Evolutionary conservation across 2,797 vertebrate species (phyloP).

Genomic region (Hoplostethus atlanticus): DNA sequence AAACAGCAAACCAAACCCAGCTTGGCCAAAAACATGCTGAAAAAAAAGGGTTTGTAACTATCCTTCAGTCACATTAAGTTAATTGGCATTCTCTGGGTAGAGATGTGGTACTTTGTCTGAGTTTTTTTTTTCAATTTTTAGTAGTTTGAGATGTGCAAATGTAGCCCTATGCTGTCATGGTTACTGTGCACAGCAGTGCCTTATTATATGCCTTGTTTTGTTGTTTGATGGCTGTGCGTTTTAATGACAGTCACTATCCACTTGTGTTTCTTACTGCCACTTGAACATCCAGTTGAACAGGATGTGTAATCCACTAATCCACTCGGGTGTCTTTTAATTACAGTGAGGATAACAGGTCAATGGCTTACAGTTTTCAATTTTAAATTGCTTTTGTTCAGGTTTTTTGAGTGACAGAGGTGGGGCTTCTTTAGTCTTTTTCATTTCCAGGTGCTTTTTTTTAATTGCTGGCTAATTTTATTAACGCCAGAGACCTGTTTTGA

Average conservation of each 20-base stretch:
- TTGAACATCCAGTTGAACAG: conserved; percentile 54
- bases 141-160: not conserved
- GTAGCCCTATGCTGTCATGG: conserved; percentile 23
- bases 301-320: conserved; percentile 67
- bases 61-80: not conserved
- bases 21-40: not conserved
- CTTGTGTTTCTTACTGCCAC: conserved; percentile 47
- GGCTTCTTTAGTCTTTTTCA: conserved; percentile 32
- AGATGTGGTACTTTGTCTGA: not conserved
- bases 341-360: conserved; percentile 57
- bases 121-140: not conserved
- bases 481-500: conserved; percentile 5
- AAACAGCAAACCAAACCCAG: conserved; percentile 2
- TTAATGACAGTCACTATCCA: conserved; percentile 44
- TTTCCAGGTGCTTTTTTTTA: conserved; percentile 8
- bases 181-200: conserved; percentile 10
- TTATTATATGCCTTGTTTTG: conserved; percentile 14
- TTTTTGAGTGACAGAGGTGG: not conserved
- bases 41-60: not conserved
- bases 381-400: conserved; percentile 51
- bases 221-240: conserved; percentile 40
- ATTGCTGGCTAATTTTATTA: not conserved
- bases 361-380: conserved; percentile 42
- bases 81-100: too few species aligned
- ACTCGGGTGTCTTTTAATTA: conserved; percentile 68